Percentiles rank a stretch among this genome's conserved stretches.
These are phyloP conservation scores for Oncorhynchus mykiss DNA, from an alignment of 2,113 vertebrate species.

Conservation along the genomic window DNA sequence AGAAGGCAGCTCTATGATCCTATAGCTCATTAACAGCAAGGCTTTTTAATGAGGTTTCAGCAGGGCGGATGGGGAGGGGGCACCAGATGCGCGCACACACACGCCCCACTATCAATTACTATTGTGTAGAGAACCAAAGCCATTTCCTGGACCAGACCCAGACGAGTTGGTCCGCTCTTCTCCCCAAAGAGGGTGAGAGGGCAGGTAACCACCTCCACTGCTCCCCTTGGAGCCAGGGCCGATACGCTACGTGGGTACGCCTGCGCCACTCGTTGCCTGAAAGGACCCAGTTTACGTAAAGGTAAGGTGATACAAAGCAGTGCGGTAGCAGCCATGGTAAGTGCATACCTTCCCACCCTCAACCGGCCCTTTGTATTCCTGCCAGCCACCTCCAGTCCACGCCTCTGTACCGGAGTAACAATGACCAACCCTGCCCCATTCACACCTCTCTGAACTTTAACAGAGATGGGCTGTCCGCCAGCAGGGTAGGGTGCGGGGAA, in stretches of 20 bases:
- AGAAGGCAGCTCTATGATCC: conserved; percentile 76
- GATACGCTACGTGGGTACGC: conserved; percentile 4
- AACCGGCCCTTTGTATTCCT: conserved; percentile 55
- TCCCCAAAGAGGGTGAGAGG: conserved; percentile 42
- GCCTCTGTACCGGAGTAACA: conserved; percentile 35
- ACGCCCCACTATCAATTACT: conserved; percentile 73
- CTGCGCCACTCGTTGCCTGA: conserved; percentile 67
- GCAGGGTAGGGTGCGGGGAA: conserved; percentile 13
- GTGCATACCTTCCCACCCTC: conserved; percentile 65
- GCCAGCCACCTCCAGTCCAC: conserved; percentile 47
- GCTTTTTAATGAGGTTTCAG: conserved; percentile 80
- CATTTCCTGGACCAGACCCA: conserved; percentile 31
- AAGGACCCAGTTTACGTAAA: conserved; percentile 72
- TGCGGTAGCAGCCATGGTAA: conserved; percentile 52
- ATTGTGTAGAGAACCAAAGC: conserved; percentile 55
- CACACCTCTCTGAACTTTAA: conserved; percentile 15
- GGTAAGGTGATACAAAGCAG: conserved; percentile 71
- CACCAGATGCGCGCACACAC: conserved; percentile 72
- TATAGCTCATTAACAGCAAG: conserved; percentile 82
- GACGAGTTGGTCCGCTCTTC: conserved; percentile 50
- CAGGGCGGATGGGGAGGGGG: conserved; percentile 44
- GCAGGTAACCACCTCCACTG: conserved; percentile 36
- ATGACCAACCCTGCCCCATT: not conserved
- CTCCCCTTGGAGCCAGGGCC: conserved; percentile 41
- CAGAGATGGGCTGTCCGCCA: conserved; percentile 12